Base-by-base conservation (phyloP, 2,113 vertebrate genomes). In the Felis chaus region DNA sequence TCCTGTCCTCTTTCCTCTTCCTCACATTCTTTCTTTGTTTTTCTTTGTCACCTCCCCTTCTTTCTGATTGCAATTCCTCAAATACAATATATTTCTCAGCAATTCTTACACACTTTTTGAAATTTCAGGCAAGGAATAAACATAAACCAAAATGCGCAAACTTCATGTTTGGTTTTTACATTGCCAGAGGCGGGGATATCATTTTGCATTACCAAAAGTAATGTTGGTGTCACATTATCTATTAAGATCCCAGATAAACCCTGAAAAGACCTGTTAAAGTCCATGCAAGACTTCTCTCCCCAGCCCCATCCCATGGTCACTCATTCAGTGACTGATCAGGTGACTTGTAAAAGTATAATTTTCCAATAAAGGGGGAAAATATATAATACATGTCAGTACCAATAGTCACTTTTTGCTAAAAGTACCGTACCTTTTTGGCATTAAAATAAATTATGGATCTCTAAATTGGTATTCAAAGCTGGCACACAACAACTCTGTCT, bases 381-480 rank as follows among this genome's bases (percentile, higher is more conserved):
- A 81, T 5, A 48, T 23, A 71, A 19, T 48, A 31, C 41, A 73
- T 57, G 15, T 48, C 16, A n/a, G 15, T 16, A 66, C 2, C 50
- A 78, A n/a, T 10, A 29, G 16, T 65, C 48, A 48, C 4, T 66
- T 92, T 89, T 89, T 74, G 55, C 39, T 79, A 25, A 78, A 96
- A 84, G 10, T 65, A 79, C 9, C 25, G 74, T 80, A 79, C 83
- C 27, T 74, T 92, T 90, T 68, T 1, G 2, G 15, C 92, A 96
- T 61, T 65, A 88, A 96, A 81, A 86, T 53, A 81, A 95, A 88
- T 82, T 79, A 63, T n/a, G 31, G 45, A 71, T 80, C 21, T 87
- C 33, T 96, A 91, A 92, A 48, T 50, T 85, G 33, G 16, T 68
- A 65, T 90, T 90, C 55, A 95, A 82, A 87, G 50, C 16, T 41